Conservation (phyloP, 2,113 vertebrate species). For the Tupaia chinensis region DNA sequence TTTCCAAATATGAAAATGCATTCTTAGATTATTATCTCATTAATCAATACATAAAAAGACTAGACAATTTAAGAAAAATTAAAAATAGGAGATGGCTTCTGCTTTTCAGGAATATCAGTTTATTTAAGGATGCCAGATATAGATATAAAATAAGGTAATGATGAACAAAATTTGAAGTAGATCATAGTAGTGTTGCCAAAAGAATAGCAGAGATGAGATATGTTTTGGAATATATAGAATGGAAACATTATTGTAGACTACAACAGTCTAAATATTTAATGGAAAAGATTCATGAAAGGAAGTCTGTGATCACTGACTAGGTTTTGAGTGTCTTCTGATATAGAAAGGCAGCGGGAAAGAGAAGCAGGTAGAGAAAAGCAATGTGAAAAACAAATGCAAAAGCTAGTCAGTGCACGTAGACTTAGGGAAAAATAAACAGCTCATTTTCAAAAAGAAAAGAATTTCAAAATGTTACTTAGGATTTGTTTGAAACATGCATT, state of each 20-base stretch:
- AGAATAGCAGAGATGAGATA: background rate
- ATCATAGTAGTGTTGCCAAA: background rate
- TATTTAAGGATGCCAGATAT: background rate
- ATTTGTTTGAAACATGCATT: background rate
- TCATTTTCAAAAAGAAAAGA: conserved; percentile 26
- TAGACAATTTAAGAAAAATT: background rate
- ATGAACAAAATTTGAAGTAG: background rate
- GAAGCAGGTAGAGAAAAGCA: background rate
- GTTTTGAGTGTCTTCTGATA: background rate
- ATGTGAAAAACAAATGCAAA: background rate
- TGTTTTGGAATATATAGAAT: background rate
- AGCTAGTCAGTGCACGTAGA: background rate
- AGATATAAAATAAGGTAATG: background rate
- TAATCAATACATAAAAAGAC: background rate
- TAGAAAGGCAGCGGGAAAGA: background rate
- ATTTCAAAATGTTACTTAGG: background rate
- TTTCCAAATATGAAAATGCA: background rate
- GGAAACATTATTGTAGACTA: background rate
- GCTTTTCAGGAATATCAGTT: background rate
- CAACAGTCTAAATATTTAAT: background rate
- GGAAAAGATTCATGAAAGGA: background rate
- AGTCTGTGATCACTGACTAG: background rate
- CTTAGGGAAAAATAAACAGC: background rate
- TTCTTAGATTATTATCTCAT: background rate
- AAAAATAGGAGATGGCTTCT: background rate